Base-by-base conservation (phyloP, 1,140 invertebrate species). In the Contarinia nasturtii region DNA sequence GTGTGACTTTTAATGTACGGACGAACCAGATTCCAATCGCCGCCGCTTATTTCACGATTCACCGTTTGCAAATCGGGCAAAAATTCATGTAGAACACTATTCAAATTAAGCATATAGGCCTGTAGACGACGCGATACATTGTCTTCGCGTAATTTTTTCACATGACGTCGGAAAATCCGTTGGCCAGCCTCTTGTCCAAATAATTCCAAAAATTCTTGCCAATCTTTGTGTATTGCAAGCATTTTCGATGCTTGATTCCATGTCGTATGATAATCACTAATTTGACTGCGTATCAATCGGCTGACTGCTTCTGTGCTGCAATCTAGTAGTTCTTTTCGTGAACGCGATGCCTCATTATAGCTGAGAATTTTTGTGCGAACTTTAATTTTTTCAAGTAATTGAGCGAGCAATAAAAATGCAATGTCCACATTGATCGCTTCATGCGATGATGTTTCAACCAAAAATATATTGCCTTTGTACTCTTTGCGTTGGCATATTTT, bases 341-440 rank as follows among this genome's bases (percentile, higher is more conserved):
- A 74, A 52, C 83, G 73, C 21, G 87, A 75, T 1, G 92, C 89
- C 58, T 98, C 93, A 22, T 73, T 69, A 60, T 88, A 97, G 10
- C 88, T 80, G 15, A 86, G 70, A 47, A 92, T 76, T 69, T 74
- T 74, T 21, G 73, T 68, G 19, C 72, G 69, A 50, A 70, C 71
- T 55, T 74, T 74, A 21, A 70, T 63, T 54, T 73, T 72, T 62
- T 97, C 92, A 49, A 95, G 81, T 63, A 94, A 76, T 66, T 96
- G 90, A 19, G 90, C 91, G 27, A 96, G 64, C 42, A 89, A 72
- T 57, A 96, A 75, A 65, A 97, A 97, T 8, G 92, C 87, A 50
- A 86, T 67, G 60, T 97, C 93, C 15, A 96, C 85, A 66, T 98
- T 98, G 43, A 98, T 88, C 64, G 94, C 96, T 58, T 95, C 86